Conservation (phyloP, 2,888 invertebrate species). For the Ichneumoninae sp. region DNA sequence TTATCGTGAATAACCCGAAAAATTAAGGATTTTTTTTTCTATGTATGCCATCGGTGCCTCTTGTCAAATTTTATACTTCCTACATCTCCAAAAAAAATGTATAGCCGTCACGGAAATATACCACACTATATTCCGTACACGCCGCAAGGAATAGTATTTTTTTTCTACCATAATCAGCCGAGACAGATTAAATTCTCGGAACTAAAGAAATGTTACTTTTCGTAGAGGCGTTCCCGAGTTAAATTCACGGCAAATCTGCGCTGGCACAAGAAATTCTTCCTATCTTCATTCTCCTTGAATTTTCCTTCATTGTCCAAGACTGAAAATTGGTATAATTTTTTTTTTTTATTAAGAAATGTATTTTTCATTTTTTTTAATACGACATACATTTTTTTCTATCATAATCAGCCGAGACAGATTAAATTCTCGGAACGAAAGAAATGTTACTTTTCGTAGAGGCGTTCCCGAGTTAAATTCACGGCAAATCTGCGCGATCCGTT, state of each 20-base stretch:
- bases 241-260: background rate
- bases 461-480: constrained; percentile 2
- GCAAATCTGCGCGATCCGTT: background rate
- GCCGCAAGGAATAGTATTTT: background rate
- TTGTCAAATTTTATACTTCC: constrained; percentile 34
- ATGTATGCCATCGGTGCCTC: constrained; percentile 17
- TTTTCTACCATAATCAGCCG: constrained; percentile 25
- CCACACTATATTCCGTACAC: background rate
- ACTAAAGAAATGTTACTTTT: constrained; percentile 27
- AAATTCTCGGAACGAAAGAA: constrained; percentile 13
- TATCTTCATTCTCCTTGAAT: no score
- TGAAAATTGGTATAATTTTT: no score
- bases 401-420: constrained; percentile 30
- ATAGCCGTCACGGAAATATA: constrained; percentile 31
- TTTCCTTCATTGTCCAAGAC: no score
- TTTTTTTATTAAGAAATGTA: no score
- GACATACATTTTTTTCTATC: background rate
- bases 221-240: constrained; percentile 17
- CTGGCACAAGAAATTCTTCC: constrained; percentile 13
- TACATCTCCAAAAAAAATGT: constrained; percentile 22
- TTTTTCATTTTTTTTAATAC: no score
- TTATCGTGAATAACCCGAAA: constrained; percentile 81
- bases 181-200: constrained; percentile 25
- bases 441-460: constrained; percentile 29
- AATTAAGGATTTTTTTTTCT: constrained; percentile 52